phyloP scores from a whole-genome alignment of 2,113 vertebrate species.

The Maccullochella peelii region DNA sequence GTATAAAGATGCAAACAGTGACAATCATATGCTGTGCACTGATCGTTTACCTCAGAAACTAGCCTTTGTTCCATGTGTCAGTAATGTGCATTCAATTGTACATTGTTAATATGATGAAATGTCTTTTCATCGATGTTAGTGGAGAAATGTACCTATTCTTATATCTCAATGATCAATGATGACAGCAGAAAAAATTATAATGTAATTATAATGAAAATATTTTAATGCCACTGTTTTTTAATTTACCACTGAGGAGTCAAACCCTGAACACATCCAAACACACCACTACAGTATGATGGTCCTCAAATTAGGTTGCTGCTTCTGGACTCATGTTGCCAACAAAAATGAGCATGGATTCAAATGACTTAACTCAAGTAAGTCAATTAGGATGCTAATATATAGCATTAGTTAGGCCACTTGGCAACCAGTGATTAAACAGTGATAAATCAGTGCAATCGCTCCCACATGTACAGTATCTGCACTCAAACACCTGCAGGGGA shows the following conservation, averaged over 20 bases:
- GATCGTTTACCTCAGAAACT: constrained; percentile 2
- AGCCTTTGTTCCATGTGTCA: neutral
- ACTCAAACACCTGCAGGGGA: constrained; percentile 71
- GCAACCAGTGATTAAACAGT: constrained; percentile 59
- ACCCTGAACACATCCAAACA: neutral
- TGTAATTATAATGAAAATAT: too few relatives aligned
- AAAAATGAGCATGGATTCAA: constrained; percentile 22
- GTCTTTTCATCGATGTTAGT: neutral
- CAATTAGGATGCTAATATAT: constrained; percentile 40
- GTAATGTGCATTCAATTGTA: neutral
- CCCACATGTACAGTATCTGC: constrained; percentile 47
- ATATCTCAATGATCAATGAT: too few relatives aligned
- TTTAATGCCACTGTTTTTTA: neutral
- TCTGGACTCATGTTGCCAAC: neutral
- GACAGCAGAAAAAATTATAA: too few relatives aligned
- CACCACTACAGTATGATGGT: neutral
- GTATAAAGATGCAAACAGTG: neutral
- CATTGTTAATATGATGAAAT: neutral
- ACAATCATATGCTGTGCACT: neutral
- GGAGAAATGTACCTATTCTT: neutral
- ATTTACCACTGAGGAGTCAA: neutral
- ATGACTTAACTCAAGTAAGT: constrained; percentile 40
- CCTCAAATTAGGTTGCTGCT: constrained; percentile 7
- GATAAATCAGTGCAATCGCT: constrained; percentile 47
- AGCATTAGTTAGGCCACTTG: constrained; percentile 36